phyloP scores from a whole-genome alignment of 2,888 invertebrate species.

The Monochamus alternatus region DNA sequence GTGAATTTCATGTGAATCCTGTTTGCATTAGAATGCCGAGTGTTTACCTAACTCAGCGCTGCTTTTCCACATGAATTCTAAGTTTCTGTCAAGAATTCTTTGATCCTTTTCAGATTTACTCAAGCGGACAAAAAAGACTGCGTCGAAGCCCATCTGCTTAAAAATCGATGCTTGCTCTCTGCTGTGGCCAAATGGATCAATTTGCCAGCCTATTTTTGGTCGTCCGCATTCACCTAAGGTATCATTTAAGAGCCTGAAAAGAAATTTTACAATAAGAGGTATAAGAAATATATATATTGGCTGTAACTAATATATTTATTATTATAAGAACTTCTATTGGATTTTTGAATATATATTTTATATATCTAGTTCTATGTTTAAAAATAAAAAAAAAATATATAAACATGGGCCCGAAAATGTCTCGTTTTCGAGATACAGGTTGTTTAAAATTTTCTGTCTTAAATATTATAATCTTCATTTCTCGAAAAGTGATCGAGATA shows the following conservation, averaged over 20 bases:
- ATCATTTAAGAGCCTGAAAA: constrained; percentile 80
- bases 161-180: constrained; percentile 86
- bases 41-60: constrained; percentile 74
- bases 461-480: no score
- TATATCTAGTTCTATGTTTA: no score
- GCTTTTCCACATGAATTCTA: constrained; percentile 83
- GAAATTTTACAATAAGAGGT: not conserved
- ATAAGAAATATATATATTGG: not conserved
- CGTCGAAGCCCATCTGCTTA: constrained; percentile 82
- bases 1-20: no score
- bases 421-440: no score
- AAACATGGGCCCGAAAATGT: no score
- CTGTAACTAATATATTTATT: no score
- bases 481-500: no score
- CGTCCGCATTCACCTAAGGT: constrained; percentile 80
- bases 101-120: constrained; percentile 78
- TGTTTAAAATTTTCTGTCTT: no score
- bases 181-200: constrained; percentile 89
- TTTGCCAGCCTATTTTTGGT: constrained; percentile 84
- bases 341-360: no score
- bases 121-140: constrained; percentile 80
- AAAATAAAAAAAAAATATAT: no score
- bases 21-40: not conserved
- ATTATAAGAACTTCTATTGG: no score
- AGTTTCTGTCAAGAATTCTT: constrained; percentile 75